Evolutionary conservation across 2,888 invertebrate species (phyloP).

Genomic region (Ganaspis brasiliensis): DNA sequence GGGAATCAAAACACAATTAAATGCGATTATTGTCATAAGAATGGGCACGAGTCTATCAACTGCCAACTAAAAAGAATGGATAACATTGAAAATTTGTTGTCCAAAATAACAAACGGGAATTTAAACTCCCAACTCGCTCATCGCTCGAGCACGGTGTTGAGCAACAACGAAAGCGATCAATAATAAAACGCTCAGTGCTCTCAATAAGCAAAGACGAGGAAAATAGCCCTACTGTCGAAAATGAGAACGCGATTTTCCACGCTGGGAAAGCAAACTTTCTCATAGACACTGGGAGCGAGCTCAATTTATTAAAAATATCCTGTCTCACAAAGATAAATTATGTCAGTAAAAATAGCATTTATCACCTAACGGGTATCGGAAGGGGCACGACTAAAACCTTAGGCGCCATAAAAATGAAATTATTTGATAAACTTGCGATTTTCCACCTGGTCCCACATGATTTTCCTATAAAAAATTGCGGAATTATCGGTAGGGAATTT

Average conservation of each 20-base stretch:
- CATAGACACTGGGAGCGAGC: not conserved
- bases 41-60: not conserved
- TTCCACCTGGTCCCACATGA: not conserved
- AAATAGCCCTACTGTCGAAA: not conserved
- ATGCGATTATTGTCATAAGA: not conserved
- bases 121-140: not conserved
- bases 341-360: too few relatives aligned
- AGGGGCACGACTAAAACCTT: not conserved
- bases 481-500: not conserved
- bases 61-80: not conserved
- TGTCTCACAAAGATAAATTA: not conserved
- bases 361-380: not conserved
- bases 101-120: too few relatives aligned
- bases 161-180: not conserved
- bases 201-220: not conserved
- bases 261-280: not conserved
- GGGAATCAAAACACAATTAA: not conserved
- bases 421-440: not conserved
- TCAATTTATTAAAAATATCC: constrained; percentile 1
- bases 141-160: not conserved
- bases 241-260: not conserved
- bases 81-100: not conserved
- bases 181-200: not conserved
- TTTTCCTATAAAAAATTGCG: not conserved
- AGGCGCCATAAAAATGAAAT: not conserved